Percentiles rank a stretch among this genome's conserved stretches.
Conservation (phyloP, 2,113 vertebrate genomes). For the Pogona vitticeps region DNA sequence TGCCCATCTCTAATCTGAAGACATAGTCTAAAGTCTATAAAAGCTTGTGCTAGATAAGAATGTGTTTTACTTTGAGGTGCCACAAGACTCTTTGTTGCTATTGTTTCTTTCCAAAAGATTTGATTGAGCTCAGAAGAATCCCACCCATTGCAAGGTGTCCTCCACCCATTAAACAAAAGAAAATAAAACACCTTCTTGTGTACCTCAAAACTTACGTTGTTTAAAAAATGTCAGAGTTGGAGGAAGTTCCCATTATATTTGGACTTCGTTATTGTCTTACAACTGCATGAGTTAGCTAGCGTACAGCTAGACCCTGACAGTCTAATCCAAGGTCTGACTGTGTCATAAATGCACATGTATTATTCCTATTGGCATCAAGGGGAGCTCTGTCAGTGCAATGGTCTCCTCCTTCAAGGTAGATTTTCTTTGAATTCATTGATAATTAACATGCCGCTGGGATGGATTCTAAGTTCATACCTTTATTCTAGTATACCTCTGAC, state of each 20-base stretch:
- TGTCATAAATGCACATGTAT: slow-evolving; percentile 23
- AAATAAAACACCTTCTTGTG: background rate
- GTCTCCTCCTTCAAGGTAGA: slow-evolving; percentile 26
- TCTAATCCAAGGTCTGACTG: slow-evolving; percentile 14
- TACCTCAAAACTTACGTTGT: background rate
- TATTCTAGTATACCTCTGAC: background rate
- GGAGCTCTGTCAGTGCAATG: background rate
- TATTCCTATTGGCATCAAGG: slow-evolving; percentile 11
- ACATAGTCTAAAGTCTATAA: too few species aligned
- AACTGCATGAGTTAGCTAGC: slow-evolving; percentile 6
- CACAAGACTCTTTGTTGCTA: too few species aligned
- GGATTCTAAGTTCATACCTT: slow-evolving; percentile 11
- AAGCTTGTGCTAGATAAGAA: too few species aligned
- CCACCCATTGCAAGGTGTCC: background rate
- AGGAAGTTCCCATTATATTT: background rate
- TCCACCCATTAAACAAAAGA: background rate
- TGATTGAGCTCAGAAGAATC: background rate
- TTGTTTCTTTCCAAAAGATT: background rate
- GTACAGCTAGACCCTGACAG: background rate
- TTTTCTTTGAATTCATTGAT: slow-evolving; percentile 35
- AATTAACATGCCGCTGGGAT: slow-evolving; percentile 1
- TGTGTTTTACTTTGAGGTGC: too few species aligned
- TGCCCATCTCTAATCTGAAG: too few species aligned
- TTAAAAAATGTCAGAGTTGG: slow-evolving; percentile 6
- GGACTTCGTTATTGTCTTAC: slow-evolving; percentile 2